Evolutionary conservation across 1,140 invertebrate genomes (phyloP).

Genomic region (Wasmannia auropunctata): DNA sequence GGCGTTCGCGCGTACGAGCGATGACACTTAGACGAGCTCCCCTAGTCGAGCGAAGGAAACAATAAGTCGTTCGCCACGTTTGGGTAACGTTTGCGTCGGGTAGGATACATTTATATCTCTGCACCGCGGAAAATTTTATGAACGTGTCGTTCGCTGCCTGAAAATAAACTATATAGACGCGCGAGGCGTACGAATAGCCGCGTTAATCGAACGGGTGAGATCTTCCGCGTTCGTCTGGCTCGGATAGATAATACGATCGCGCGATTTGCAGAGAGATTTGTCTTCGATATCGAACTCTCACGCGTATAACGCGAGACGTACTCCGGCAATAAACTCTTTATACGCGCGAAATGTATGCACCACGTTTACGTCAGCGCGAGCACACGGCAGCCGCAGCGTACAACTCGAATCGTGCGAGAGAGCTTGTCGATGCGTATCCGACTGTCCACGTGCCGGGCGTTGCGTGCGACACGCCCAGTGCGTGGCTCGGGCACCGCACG

Average conservation of each 20-base stretch:
- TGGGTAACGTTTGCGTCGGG: neutral
- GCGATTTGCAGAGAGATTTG: neutral
- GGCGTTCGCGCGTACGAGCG: conserved; percentile 46
- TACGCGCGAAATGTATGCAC: conserved; percentile 48
- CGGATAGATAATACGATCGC: neutral
- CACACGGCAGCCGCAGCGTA: conserved; percentile 33
- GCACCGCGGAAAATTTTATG: conserved; percentile 5
- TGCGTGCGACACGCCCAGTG: conserved; percentile 77
- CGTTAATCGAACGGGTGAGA: neutral
- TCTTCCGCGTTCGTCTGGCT: neutral
- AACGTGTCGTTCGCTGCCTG: neutral
- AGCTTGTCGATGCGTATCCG: conserved; percentile 72
- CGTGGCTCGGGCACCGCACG: conserved; percentile 72
- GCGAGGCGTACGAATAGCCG: neutral
- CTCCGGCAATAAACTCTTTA: neutral
- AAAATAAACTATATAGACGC: conserved; percentile 16
- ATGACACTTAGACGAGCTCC: conserved; percentile 51
- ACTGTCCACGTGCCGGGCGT: conserved; percentile 77
- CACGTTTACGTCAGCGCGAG: conserved; percentile 54
- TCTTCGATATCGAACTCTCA: neutral
- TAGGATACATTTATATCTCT: conserved; percentile 9
- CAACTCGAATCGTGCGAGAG: conserved; percentile 61
- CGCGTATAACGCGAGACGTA: neutral
- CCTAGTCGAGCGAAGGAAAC: conserved; percentile 8
- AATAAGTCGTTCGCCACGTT: conserved; percentile 43